These are phyloP conservation scores for Monochamus saltuarius DNA, from an alignment of 1,140 invertebrate species.

Conservation along the genomic window DNA sequence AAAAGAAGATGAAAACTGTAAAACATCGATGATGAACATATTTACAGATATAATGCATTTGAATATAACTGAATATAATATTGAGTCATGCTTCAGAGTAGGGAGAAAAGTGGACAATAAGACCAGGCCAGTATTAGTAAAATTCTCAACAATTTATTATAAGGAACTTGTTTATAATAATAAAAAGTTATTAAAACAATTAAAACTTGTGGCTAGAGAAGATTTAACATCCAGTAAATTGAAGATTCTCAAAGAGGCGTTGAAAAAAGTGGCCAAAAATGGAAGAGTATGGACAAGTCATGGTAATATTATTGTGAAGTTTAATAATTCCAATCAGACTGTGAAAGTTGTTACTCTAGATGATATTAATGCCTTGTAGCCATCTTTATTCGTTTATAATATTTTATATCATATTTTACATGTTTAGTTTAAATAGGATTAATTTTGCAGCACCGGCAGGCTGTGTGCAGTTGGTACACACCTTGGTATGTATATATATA, in stretches of 20 bases:
- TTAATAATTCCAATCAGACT: background rate
- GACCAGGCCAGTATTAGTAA: no score
- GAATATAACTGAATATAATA: background rate
- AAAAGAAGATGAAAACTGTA: background rate
- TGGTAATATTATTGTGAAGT: conserved; percentile 1
- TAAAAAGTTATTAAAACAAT: conserved; percentile 18
- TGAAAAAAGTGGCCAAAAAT: background rate
- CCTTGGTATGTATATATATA: background rate
- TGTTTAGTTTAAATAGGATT: conserved; percentile 3
- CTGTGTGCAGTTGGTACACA: conserved; percentile 4
- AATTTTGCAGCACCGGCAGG: background rate
- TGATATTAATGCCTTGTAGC: background rate
- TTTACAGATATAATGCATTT: background rate
- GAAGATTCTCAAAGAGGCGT: conserved; percentile 1
- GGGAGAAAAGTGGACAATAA: no score
- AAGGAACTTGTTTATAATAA: no score
- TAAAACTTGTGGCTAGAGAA: no score
- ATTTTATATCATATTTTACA: background rate
- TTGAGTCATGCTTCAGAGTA: background rate
- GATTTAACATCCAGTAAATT: background rate
- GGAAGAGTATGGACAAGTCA: background rate
- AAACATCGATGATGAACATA: no score
- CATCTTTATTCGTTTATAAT: background rate
- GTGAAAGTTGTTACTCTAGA: conserved; percentile 1
- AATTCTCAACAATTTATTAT: no score